A percentile compares a stretch with the other conserved stretches of the same genome.
phyloP scores from a whole-genome alignment of 2,113 vertebrate species.

The Corynorhinus townsendii region DNA sequence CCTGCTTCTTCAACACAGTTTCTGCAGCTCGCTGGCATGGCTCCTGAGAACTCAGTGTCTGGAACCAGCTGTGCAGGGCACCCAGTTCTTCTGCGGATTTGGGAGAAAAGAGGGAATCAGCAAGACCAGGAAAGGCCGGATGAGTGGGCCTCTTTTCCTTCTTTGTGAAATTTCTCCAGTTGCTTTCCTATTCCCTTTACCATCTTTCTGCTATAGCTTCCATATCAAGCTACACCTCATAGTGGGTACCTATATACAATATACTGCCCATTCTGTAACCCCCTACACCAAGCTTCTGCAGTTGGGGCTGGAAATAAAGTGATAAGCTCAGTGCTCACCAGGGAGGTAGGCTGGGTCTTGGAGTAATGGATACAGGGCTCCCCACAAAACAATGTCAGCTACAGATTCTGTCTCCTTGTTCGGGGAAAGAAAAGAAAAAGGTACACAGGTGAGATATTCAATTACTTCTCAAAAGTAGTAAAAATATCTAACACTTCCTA shows the following conservation, averaged over 20 bases:
- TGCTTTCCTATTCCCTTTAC: neutral
- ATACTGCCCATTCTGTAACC: neutral
- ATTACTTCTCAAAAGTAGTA: neutral
- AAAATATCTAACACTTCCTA: neutral
- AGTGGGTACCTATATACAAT: neutral
- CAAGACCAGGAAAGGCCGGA: neutral
- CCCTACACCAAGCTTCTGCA: rapidly evolving
- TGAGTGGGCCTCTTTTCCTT: neutral
- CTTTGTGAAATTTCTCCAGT: neutral
- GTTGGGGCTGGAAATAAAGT: neutral
- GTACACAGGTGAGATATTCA: neutral
- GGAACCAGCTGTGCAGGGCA: conserved; percentile 86
- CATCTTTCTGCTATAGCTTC: neutral
- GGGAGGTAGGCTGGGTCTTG: conserved; percentile 76
- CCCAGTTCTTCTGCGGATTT: conserved; percentile 80
- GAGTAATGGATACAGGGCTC: conserved; percentile 85
- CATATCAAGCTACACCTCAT: neutral
- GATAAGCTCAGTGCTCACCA: conserved; percentile 61
- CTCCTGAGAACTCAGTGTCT: conserved; percentile 77
- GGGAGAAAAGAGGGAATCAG: neutral
- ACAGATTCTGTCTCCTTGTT: conserved; percentile 83
- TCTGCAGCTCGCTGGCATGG: conserved; percentile 82
- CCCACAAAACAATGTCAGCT: conserved; percentile 92
- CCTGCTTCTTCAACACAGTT: conserved; percentile 81
- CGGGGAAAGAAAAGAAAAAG: neutral